These are phyloP conservation scores for Acleris sparsana DNA, from an alignment of 2,888 invertebrate genomes.

Conservation along the genomic window DNA sequence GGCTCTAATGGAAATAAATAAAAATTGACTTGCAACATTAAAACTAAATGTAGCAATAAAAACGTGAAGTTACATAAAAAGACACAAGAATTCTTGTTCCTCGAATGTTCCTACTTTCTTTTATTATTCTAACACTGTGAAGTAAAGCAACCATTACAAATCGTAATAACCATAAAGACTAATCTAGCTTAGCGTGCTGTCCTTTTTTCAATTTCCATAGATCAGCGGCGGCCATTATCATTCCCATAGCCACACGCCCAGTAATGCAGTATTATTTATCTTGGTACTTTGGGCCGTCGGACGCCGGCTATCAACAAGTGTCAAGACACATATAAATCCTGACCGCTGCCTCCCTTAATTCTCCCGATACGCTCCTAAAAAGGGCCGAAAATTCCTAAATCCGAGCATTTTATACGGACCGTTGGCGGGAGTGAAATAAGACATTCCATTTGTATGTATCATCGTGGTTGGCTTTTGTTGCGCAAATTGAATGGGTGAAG, in stretches of 20 bases:
- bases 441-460: conserved; percentile 44
- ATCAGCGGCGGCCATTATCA: conserved; percentile 46
- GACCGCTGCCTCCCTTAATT: conserved; percentile 46
- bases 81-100: too few species aligned
- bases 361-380: conserved; percentile 38
- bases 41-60: too few species aligned
- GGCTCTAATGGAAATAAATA: too few species aligned
- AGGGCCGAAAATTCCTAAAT: conserved; percentile 41
- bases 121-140: neutral
- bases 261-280: conserved; percentile 57
- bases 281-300: conserved; percentile 54
- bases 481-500: conserved; percentile 36
- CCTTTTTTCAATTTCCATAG: conserved; percentile 29
- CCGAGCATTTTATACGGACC: conserved; percentile 41
- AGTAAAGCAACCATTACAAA: conserved; percentile 4
- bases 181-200: conserved; percentile 11
- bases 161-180: conserved; percentile 13
- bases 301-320: conserved; percentile 76
- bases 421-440: conserved; percentile 43
- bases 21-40: too few species aligned
- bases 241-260: conserved; percentile 44
- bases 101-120: too few species aligned
- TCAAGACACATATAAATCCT: conserved; percentile 65
- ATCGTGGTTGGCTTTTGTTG: conserved; percentile 33
- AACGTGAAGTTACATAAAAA: too few species aligned